These are phyloP conservation scores for Pica pica DNA, from an alignment of 2,113 vertebrate genomes.

Conservation along the genomic window DNA sequence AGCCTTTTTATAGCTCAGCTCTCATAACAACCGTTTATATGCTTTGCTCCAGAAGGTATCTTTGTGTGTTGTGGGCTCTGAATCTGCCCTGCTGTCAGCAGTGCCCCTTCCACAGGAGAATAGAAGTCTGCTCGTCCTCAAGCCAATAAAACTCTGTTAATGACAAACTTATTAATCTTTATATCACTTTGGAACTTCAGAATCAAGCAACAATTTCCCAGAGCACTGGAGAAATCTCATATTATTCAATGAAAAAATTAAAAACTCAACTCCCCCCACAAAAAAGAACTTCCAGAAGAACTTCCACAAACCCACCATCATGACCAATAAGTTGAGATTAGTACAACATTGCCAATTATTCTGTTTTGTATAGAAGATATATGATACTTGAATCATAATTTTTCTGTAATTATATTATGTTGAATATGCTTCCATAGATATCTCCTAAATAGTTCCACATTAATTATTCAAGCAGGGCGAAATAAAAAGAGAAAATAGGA, in stretches of 20 bases:
- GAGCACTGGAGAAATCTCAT: background rate
- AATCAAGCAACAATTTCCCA: background rate
- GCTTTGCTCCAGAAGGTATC: background rate
- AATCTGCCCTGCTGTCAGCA: background rate
- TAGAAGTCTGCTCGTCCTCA: background rate
- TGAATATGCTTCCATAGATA: background rate
- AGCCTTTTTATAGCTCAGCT: background rate
- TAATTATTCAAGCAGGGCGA: constrained; percentile 36
- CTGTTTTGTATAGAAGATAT: background rate
- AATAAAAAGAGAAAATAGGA: constrained; percentile 39
- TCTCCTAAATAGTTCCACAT: background rate
- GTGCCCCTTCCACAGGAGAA: background rate
- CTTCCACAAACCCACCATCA: background rate
- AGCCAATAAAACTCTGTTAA: background rate
- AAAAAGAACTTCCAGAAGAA: background rate
- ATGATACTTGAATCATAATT: background rate
- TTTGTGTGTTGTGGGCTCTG: background rate
- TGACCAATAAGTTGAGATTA: background rate
- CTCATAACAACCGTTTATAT: background rate
- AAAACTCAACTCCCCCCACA: accelerated
- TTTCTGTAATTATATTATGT: background rate
- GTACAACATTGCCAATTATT: background rate
- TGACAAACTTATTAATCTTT: background rate
- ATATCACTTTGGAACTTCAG: background rate
- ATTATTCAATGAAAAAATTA: background rate